Conservation (phyloP, 2,888 invertebrate species). For the Ophioninae sp. region DNA sequence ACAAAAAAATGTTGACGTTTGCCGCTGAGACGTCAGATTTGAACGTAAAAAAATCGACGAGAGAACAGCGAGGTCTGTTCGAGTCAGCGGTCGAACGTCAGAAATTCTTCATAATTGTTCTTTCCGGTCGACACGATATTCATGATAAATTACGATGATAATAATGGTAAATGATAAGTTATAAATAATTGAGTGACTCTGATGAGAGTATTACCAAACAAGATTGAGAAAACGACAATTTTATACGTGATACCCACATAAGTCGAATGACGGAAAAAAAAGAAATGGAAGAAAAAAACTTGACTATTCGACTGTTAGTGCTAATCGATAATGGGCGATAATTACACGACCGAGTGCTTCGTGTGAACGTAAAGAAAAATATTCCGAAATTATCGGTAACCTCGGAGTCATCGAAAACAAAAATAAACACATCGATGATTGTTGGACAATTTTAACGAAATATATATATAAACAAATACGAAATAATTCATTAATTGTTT, state of each 20-base stretch:
- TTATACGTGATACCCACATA: constrained; percentile 52
- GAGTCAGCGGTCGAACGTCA: constrained; percentile 8
- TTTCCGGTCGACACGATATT: constrained; percentile 12
- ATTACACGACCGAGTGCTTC: constrained; percentile 40
- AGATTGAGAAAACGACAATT: constrained; percentile 49
- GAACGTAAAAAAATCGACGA: neutral
- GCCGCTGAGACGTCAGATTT: neutral
- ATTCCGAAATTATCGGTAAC: neutral
- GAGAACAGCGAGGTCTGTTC: neutral
- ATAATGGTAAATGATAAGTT: neutral
- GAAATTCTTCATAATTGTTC: constrained; percentile 5
- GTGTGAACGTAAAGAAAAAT: neutral
- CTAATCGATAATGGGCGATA: constrained; percentile 42
- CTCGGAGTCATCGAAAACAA: neutral
- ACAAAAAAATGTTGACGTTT: neutral
- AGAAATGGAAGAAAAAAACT: constrained; percentile 4
- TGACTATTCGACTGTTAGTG: constrained; percentile 55
- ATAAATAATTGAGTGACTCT: constrained; percentile 19
- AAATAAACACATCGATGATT: constrained; percentile 15
- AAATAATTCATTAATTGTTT: neutral
- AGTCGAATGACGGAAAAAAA: constrained; percentile 18
- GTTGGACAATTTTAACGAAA: constrained; percentile 10
- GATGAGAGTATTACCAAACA: constrained; percentile 31
- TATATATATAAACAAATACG: neutral
- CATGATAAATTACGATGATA: neutral